Evolutionary conservation across 2,888 invertebrate genomes (phyloP).

Genomic region (Dynastes tityus): DNA sequence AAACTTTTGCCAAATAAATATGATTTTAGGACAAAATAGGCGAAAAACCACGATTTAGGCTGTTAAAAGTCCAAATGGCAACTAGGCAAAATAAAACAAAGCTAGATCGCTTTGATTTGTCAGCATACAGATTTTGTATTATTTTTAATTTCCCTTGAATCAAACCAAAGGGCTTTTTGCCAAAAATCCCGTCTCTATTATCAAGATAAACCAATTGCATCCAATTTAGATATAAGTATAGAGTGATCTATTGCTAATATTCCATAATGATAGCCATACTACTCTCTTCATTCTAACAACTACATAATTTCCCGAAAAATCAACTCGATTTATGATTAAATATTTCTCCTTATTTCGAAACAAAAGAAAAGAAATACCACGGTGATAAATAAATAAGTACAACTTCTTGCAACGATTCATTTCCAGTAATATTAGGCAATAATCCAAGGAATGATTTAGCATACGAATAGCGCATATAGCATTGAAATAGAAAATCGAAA

Average conservation of each 20-base stretch:
- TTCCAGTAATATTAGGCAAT: conserved; percentile 41
- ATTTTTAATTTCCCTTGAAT: too few relatives aligned
- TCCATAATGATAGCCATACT: not conserved
- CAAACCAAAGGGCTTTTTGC: too few relatives aligned
- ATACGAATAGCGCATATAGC: conserved; percentile 3
- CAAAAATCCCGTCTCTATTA: too few relatives aligned
- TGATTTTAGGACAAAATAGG: too few relatives aligned
- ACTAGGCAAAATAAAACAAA: too few relatives aligned
- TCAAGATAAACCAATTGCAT: not conserved
- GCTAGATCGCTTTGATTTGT: too few relatives aligned
- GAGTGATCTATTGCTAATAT: not conserved
- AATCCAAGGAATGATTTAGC: conserved; percentile 42
- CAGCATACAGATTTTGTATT: too few relatives aligned
- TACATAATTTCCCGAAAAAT: not conserved
- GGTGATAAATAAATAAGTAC: conserved; percentile 7
- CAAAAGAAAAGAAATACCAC: conserved; percentile 2
- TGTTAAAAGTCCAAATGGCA: too few relatives aligned
- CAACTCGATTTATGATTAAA: not conserved
- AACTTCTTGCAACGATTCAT: conserved; percentile 30
- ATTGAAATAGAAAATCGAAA: conserved; percentile 31
- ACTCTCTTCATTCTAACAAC: not conserved
- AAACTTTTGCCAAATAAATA: too few relatives aligned
- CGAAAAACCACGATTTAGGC: too few relatives aligned
- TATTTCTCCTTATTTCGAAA: conserved; percentile 9
- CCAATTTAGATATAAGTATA: too few relatives aligned